Conservation (phyloP, 92 coral and sea anemone genomes). For the Metridium senile region DNA sequence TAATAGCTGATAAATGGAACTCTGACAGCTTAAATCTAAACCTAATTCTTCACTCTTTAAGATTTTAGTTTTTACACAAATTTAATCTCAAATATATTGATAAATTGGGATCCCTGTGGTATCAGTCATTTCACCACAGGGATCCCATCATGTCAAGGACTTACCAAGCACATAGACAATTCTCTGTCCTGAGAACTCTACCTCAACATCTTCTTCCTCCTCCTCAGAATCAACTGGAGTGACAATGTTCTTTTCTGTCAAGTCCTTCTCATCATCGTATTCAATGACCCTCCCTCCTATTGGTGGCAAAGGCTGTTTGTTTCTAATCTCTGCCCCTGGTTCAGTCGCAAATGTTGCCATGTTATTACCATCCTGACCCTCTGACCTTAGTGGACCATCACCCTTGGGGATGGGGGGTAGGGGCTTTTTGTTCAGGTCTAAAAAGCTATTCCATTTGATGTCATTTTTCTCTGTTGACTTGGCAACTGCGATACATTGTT, state of each 20-base stretch:
- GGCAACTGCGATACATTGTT: conserved; percentile 84
- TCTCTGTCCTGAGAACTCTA: conserved; percentile 87
- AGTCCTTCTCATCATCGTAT: conserved; percentile 62
- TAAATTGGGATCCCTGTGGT: background rate
- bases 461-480: conserved; percentile 62
- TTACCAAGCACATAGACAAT: conserved; percentile 94
- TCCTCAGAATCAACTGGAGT: conserved; percentile 56
- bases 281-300: conserved; percentile 49
- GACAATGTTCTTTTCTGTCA: conserved; percentile 66
- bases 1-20: too few relatives aligned
- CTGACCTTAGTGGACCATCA: conserved; percentile 90
- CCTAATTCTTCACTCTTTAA: too few relatives aligned
- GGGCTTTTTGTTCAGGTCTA: conserved; percentile 88
- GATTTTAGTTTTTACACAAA: too few relatives aligned
- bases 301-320: conserved; percentile 83
- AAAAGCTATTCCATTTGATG: conserved; percentile 92
- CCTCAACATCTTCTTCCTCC: conserved; percentile 66
- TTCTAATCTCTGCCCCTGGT: conserved; percentile 74
- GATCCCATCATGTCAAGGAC: conserved; percentile 10
- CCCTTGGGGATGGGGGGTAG: conserved; percentile 95
- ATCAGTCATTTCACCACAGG: background rate
- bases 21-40: too few relatives aligned
- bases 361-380: conserved; percentile 52
- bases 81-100: too few relatives aligned
- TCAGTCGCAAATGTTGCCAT: conserved; percentile 83